Conservation (phyloP, 2,888 invertebrate species). For the Fragum sueziense region DNA sequence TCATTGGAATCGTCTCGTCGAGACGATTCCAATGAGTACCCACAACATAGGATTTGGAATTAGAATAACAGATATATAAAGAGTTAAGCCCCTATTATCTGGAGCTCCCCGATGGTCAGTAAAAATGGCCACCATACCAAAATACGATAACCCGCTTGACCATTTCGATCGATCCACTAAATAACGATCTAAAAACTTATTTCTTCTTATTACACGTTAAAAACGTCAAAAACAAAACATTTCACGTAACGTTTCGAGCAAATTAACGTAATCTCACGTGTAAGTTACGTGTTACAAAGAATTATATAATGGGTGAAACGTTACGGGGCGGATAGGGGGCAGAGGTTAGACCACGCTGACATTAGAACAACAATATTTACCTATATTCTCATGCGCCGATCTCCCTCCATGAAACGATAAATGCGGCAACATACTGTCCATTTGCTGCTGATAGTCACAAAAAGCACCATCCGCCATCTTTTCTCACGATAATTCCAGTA, state of each 20-base stretch:
- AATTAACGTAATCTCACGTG: conserved; percentile 2
- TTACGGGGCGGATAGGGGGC: conserved; percentile 42
- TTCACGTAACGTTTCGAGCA: not conserved
- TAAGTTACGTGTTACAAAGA: conserved; percentile 31
- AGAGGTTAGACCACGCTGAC: conserved; percentile 51
- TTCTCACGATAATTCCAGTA: conserved; percentile 28
- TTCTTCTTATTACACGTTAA: not conserved
- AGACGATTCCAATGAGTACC: too few species aligned
- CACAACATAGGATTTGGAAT: too few species aligned
- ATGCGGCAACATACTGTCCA: conserved; percentile 61
- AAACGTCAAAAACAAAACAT: not conserved
- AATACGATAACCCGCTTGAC: not conserved
- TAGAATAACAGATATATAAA: too few species aligned
- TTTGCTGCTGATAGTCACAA: conserved; percentile 65
- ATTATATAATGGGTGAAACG: conserved; percentile 53
- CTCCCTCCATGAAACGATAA: conserved; percentile 52
- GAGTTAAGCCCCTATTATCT: too few species aligned
- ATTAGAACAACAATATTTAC: conserved; percentile 49
- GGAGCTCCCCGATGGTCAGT: conserved; percentile 30
- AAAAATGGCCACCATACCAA: conserved; percentile 49
- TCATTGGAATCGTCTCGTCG: too few species aligned
- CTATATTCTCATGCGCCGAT: conserved; percentile 50
- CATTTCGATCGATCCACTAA: not conserved
- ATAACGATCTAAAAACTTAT: not conserved
- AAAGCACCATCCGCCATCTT: conserved; percentile 68